Conservation (phyloP, 2,113 vertebrate genomes). For the Myrmophylax atrothorax region DNA sequence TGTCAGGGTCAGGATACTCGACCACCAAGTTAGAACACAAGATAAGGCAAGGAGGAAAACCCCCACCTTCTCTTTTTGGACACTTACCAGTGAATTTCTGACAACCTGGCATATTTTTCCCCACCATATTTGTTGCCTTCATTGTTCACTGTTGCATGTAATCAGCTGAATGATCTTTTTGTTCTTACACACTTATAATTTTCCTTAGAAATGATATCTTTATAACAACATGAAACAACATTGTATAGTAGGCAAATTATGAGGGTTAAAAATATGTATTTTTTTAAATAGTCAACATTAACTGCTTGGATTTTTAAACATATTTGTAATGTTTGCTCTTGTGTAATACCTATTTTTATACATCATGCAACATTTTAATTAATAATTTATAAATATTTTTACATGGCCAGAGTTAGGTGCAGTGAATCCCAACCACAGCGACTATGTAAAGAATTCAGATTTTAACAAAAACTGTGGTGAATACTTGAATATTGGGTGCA, state of each 20-base stretch:
- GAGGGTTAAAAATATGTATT: neutral
- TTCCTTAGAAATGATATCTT: neutral
- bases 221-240: neutral
- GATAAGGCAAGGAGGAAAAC: neutral
- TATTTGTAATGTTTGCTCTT: neutral
- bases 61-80: neutral
- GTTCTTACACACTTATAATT: neutral
- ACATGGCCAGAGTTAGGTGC: neutral
- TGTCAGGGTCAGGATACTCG: neutral
- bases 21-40: neutral
- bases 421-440: neutral
- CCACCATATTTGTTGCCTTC: neutral
- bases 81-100: neutral
- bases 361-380: neutral
- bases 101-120: neutral
- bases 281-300: neutral
- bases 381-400: neutral
- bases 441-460: neutral
- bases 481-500: neutral
- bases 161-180: neutral
- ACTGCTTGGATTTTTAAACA: neutral
- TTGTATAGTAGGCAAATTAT: neutral
- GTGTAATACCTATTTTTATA: neutral
- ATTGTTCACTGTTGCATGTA: neutral
- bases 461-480: neutral